Conservation (phyloP, 2,797 vertebrate species). For the Rhinella marina region DNA sequence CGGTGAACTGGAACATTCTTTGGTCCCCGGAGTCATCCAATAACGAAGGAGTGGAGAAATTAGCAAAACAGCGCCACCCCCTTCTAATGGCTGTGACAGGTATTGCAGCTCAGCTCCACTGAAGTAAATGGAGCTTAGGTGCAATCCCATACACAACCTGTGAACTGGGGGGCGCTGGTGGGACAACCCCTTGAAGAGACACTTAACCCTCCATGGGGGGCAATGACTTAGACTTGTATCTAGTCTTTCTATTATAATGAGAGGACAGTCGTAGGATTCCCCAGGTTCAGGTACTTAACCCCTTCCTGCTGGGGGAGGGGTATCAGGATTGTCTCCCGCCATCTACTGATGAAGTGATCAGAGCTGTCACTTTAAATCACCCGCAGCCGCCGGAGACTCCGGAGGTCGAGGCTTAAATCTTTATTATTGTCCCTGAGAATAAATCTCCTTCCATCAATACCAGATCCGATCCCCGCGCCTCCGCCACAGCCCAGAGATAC, state of each 20-base stretch:
- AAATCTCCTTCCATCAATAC: slow-evolving; percentile 13
- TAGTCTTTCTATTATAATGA: too few species aligned
- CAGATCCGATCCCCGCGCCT: not conserved
- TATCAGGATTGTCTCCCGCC: not conserved
- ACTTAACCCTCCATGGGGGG: too few species aligned
- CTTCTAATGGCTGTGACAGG: not conserved
- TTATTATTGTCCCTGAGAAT: slow-evolving; percentile 7
- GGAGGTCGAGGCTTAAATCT: not conserved
- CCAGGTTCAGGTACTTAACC: too few species aligned
- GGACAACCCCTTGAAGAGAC: too few species aligned
- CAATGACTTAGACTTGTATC: too few species aligned
- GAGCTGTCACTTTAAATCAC: not conserved
- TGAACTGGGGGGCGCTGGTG: too few species aligned
- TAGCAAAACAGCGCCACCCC: not conserved
- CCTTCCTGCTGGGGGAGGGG: not conserved
- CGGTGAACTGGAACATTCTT: not conserved
- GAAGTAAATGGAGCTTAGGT: not conserved
- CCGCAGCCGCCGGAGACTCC: not conserved
- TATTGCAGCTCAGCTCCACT: not conserved
- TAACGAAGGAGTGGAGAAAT: not conserved
- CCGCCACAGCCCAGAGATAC: not conserved
- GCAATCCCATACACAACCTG: too few species aligned
- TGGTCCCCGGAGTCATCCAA: not conserved
- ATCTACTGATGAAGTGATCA: not conserved
- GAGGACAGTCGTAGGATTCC: too few species aligned